Conservation (phyloP, 2,888 invertebrate genomes). For the Saturnia pavonia region DNA sequence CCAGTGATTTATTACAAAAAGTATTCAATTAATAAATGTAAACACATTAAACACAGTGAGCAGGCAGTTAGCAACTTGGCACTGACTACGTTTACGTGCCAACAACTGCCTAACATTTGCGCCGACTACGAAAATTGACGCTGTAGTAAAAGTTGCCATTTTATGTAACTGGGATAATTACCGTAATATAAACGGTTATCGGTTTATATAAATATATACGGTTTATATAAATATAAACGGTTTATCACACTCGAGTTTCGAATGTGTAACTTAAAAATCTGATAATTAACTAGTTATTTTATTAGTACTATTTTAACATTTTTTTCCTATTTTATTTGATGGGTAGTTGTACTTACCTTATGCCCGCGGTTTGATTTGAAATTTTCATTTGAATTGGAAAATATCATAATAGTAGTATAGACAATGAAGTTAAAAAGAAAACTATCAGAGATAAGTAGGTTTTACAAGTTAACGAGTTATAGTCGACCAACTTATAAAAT, state of each 20-base stretch:
- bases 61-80: conserved; percentile 12
- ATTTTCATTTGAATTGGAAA: too few species aligned
- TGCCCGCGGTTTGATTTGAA: too few species aligned
- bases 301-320: neutral
- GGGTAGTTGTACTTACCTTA: too few species aligned
- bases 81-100: conserved; percentile 11
- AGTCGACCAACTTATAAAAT: too few species aligned
- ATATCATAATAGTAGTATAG: too few species aligned
- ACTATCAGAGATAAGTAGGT: too few species aligned
- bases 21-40: conserved; percentile 10
- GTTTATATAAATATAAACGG: neutral
- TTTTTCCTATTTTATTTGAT: too few species aligned
- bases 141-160: neutral
- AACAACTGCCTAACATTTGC: conserved; percentile 14
- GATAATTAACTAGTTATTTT: neutral
- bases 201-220: neutral
- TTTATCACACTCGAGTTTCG: neutral
- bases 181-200: neutral
- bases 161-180: neutral
- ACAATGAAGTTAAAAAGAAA: too few species aligned
- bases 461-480: too few species aligned
- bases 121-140: conserved; percentile 5
- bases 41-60: neutral
- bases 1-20: neutral
- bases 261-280: neutral